Conservation (phyloP, 30 jellyfish, hydroid and myxozoan species). For the Pelagia noctiluca region DNA sequence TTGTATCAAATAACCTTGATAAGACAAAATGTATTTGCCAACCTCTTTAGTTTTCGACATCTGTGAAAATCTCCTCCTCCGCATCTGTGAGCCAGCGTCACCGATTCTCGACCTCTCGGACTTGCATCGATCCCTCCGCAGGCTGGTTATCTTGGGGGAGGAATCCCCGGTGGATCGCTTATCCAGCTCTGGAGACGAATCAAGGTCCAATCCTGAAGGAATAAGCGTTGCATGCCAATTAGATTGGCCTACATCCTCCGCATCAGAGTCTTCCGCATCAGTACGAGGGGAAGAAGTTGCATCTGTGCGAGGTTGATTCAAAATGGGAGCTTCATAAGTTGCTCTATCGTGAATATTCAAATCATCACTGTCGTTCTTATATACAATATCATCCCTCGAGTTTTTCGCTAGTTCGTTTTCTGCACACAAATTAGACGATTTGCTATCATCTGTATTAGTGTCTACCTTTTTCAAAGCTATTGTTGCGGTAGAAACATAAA, state of each 20-base stretch:
- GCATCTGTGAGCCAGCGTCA: conserved; percentile 26
- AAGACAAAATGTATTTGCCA: too few species aligned
- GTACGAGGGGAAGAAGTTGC: too few species aligned
- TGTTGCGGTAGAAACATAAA: conserved; percentile 7
- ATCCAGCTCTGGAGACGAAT: neutral
- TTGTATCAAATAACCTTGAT: too few species aligned
- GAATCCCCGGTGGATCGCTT: neutral
- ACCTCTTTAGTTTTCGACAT: conserved; percentile 60
- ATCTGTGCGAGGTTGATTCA: too few species aligned
- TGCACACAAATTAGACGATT: neutral
- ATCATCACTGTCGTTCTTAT: neutral
- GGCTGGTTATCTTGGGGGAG: too few species aligned
- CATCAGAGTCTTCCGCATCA: too few species aligned
- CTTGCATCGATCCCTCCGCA: neutral
- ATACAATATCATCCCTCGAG: neutral
- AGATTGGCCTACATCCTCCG: neutral
- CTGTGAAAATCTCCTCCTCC: conserved; percentile 57
- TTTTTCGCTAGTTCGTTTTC: neutral
- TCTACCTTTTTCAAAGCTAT: conserved; percentile 3
- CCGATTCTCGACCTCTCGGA: conserved; percentile 27
- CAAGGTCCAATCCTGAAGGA: neutral
- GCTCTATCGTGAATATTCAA: too few species aligned
- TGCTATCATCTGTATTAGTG: neutral
- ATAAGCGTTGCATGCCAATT: neutral
- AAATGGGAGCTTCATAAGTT: too few species aligned